Evolutionary conservation across 2,113 vertebrate species (phyloP), one percentile per base, ranked within the genome.

Genomic region (Pavo muticus): DNA sequence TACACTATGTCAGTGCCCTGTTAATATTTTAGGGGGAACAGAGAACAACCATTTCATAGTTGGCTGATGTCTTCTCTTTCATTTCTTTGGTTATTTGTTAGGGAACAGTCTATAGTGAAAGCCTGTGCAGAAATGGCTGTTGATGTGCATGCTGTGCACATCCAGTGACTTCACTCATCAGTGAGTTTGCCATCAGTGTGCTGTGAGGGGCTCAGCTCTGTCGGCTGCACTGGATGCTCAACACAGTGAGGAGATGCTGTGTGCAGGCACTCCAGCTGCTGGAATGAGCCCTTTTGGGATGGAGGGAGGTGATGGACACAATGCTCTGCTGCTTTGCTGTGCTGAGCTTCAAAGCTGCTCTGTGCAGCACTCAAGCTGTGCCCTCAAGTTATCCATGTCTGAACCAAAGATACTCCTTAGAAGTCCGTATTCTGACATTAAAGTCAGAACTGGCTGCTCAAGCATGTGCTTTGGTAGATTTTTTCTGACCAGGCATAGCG

Each of bases 1-100:
- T 68, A 70, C 94, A 67, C 13, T 96, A 44, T 60, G 95, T 97
- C 96, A 96, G 18, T 85, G 95, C 96, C 95, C 96, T 42, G 71
- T 96, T 96, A 95, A 93, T 93, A 77, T 83, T 91, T 97, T 83
- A 86, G 80, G 88, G 78, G 50, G 59, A 89, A 56, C 13, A 19
- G 73, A 42, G 76, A 89, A 52, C 56, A 74, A 86, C 14, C 40
- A 40, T 80, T 76, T 63, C 1, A 15, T 21, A 70, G 54, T 54
- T 93, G 85, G 81, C 79, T 94, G 73, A 92, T 78, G 70, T 18
- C 12, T 32, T 27, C 29, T 12, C 11, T 30, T 24, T 18, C 18
- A n/a, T 65, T 52, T 47, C 6, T 45, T 35, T 12, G 23, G 1
- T 11, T 44, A 17, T 79, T 87, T 87, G 70, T 74, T 80, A 95